phyloP scores from a whole-genome alignment of 2,113 vertebrate genomes.

The Burhinus bistriatus region DNA sequence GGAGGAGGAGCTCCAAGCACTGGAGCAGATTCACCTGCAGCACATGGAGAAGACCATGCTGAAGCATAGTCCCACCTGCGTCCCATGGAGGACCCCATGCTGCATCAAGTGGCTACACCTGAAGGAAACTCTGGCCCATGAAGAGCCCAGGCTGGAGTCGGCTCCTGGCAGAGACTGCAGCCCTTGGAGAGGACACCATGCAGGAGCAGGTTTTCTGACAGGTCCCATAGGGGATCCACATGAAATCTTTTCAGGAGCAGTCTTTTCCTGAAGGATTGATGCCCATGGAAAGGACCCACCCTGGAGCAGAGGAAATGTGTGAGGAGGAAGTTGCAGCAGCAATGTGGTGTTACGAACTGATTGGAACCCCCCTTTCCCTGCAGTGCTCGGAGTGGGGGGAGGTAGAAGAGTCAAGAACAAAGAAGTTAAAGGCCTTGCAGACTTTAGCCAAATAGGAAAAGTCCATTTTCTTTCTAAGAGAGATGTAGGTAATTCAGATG shows the following conservation, averaged over 20 bases:
- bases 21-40: background rate
- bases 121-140: background rate
- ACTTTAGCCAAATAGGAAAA: background rate
- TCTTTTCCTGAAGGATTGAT: background rate
- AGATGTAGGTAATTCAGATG: background rate
- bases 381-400: background rate
- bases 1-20: background rate
- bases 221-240: background rate
- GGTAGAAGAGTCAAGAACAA: background rate
- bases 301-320: background rate
- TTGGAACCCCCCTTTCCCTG: background rate
- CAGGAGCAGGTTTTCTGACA: background rate
- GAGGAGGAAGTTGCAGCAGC: background rate
- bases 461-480: background rate
- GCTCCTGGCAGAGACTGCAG: background rate
- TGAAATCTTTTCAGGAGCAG: background rate
- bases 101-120: background rate
- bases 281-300: background rate
- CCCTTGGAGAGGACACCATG: rapidly evolving
- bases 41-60: background rate
- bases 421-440: background rate
- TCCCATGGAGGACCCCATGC: too few species aligned
- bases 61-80: background rate
- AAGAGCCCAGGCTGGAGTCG: background rate
- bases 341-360: background rate